Conservation (phyloP, 2,113 vertebrate species). For the Stegastes partitus region DNA sequence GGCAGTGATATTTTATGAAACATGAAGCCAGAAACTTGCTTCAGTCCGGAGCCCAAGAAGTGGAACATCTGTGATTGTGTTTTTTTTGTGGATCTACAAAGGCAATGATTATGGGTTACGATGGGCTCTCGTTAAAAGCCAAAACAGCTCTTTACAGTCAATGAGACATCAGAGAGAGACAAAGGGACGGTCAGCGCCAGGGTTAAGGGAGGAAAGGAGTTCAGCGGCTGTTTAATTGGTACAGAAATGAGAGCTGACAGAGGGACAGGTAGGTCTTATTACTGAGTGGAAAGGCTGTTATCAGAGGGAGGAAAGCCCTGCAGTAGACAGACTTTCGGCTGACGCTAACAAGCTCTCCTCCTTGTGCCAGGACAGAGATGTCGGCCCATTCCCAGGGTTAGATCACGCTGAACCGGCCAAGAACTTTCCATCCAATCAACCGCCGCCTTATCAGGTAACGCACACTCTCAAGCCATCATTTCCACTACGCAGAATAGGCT, state of each 20-base stretch:
- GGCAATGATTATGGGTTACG: not conserved
- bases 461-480: not conserved
- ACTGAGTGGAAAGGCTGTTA: conserved; percentile 33
- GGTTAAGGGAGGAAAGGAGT: conserved; percentile 1
- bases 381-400: conserved; percentile 24
- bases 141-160: conserved; percentile 16
- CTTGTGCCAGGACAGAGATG: conserved; percentile 35
- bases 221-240: conserved; percentile 46
- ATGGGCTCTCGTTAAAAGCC: conserved; percentile 8
- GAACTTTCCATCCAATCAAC: conserved; percentile 41
- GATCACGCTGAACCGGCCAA: conserved; percentile 23
- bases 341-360: conserved; percentile 52
- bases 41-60: not conserved
- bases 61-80: not conserved
- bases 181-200: not conserved
- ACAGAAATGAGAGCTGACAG: conserved; percentile 56
- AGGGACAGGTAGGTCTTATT: conserved; percentile 28
- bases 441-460: conserved; percentile 3
- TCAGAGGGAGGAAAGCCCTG: not conserved
- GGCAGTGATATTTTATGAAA: not conserved
- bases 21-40: not conserved
- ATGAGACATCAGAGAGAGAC: conserved; percentile 1
- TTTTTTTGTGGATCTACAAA: not conserved
- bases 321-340: conserved; percentile 11
- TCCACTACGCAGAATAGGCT: too few species aligned